phyloP scores from a whole-genome alignment of 2,888 invertebrate species.

The Cataglyphis rosenhaueri region DNA sequence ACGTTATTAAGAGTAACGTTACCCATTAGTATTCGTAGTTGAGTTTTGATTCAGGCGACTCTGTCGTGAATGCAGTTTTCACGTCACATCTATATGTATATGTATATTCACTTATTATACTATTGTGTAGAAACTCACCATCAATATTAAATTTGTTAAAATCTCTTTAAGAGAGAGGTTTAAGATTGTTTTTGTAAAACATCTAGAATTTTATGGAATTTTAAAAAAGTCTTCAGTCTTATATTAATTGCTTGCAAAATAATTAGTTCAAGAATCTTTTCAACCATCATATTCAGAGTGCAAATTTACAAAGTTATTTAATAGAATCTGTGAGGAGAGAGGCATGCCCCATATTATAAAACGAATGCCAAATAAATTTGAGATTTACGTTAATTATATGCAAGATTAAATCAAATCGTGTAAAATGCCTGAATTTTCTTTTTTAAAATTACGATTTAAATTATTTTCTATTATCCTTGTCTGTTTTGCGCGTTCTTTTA shows the following conservation, averaged over 20 bases:
- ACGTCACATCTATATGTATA: background rate
- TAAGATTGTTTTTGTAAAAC: background rate
- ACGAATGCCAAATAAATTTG: background rate
- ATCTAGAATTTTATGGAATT: background rate
- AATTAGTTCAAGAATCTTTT: background rate
- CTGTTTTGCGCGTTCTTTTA: slow-evolving; percentile 12
- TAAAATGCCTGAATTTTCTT: slow-evolving; percentile 4
- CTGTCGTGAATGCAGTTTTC: background rate
- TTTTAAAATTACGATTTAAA: background rate
- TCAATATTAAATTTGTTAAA: background rate
- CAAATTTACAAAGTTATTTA: slow-evolving; percentile 5
- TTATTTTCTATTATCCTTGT: slow-evolving; percentile 7
- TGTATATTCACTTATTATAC: background rate
- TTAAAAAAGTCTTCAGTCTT: background rate
- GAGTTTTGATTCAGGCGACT: background rate
- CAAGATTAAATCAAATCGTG: background rate
- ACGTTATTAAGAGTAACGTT: background rate
- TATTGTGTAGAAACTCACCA: background rate
- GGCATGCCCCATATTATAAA: background rate
- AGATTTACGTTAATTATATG: background rate
- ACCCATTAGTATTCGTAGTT: background rate
- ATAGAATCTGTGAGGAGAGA: background rate
- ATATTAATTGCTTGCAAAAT: background rate
- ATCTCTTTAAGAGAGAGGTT: background rate
- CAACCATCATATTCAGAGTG: background rate